These are phyloP conservation scores for Centruroides sculpturatus DNA, from an alignment of 1,140 invertebrate genomes.

Conservation along the genomic window DNA sequence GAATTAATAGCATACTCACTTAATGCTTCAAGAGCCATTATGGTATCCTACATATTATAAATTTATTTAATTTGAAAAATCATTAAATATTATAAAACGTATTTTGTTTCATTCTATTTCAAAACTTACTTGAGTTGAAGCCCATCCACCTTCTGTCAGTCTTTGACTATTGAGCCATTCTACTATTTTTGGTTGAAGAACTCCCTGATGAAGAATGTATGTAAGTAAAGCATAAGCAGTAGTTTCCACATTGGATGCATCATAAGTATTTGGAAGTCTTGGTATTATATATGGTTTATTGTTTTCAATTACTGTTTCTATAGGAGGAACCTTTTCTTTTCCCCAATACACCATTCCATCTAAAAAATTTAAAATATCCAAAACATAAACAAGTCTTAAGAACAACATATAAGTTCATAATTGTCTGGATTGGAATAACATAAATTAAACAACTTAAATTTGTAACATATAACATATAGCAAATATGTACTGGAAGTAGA, in stretches of 20 bases:
- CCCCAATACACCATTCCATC: conserved; percentile 55
- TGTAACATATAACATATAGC: too few relatives aligned
- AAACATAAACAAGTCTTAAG: too few relatives aligned
- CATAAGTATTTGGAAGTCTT: conserved; percentile 68
- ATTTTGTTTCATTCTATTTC: too few relatives aligned
- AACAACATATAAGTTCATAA: background rate
- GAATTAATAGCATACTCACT: conserved; percentile 77
- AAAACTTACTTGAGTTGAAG: conserved; percentile 60
- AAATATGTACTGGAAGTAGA: too few relatives aligned
- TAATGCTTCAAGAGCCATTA: conserved; percentile 71
- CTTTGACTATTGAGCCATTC: conserved; percentile 86
- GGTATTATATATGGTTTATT: conserved; percentile 77
- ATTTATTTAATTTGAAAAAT: background rate
- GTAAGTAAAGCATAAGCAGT: conserved; percentile 81
- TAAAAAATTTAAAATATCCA: background rate
- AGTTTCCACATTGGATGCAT: conserved; percentile 79
- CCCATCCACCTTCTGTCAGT: conserved; percentile 80
- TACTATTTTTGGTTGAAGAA: conserved; percentile 66
- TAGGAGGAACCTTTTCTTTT: conserved; percentile 52
- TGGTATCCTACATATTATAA: conserved; percentile 45
- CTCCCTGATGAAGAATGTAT: conserved; percentile 66
- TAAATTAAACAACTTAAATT: too few relatives aligned
- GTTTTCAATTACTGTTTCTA: conserved; percentile 71
- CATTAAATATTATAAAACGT: too few relatives aligned
- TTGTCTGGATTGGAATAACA: too few relatives aligned